phyloP scores from a whole-genome alignment of 2,888 invertebrate genomes.

The Antheraea yamamai region DNA sequence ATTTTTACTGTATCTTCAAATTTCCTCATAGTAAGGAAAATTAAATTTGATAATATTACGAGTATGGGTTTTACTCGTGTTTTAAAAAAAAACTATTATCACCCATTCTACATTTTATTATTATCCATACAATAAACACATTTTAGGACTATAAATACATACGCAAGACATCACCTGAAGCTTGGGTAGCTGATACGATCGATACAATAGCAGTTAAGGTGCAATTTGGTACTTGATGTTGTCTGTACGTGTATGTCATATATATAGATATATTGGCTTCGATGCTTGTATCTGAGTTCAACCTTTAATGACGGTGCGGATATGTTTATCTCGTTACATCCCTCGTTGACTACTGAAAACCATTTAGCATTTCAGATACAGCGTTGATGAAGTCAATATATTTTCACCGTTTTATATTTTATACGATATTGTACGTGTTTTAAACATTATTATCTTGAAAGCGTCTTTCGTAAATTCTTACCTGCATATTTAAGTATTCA shows the following conservation, averaged over 20 bases:
- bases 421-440: no score
- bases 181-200: conserved; percentile 6
- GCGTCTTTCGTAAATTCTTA: no score
- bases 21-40: not conserved
- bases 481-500: no score
- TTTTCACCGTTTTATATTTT: not conserved
- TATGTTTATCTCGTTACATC: conserved; percentile 25
- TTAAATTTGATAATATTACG: not conserved
- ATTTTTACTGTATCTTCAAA: not conserved
- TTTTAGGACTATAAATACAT: not conserved
- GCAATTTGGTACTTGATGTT: not conserved
- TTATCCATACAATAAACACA: not conserved
- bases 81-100: no score
- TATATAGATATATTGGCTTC: not conserved
- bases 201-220: conserved; percentile 7
- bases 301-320: conserved; percentile 20
- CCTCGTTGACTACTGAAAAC: conserved; percentile 12
- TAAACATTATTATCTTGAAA: no score
- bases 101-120: no score
- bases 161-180: not conserved
- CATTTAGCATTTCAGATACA: not conserved
- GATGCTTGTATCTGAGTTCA: conserved; percentile 1
- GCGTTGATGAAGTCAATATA: not conserved
- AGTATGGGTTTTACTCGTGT: no score
- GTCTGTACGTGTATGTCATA: conserved; percentile 5